Base-by-base conservation (phyloP, 2,888 invertebrate genomes). In the Cataglyphis albicans region DNA sequence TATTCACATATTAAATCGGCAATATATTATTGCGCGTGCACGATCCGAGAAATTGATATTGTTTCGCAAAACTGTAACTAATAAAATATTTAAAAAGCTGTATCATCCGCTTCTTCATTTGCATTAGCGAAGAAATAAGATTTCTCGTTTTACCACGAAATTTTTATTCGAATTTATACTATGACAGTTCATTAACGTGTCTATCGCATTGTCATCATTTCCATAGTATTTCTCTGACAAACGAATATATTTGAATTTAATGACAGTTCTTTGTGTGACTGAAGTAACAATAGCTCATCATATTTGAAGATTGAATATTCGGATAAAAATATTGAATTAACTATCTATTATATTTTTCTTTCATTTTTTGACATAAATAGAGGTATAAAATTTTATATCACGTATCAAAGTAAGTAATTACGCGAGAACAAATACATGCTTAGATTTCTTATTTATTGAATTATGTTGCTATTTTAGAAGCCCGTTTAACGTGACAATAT, bases 91-190 rank as follows among this genome's bases (percentile, higher is more conserved):
- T 52, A n/a, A 52, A 52, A 52, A 52, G 18, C 59, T 44, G 32
- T 18, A 35, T 35, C 35, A 32, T 29, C 21, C 7, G 59, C 44
- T 18, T 44, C 59, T 52, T 52, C 21, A 78, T 78, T 78, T 70
- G 70, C 32, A 41, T n/a, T n/a, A n/a, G 35, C 57, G 70, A 44
- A 80, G 44, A 80, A 80, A 80, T 80, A 70, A 70, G 35, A 12
- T 44, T 25, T 32, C 29, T 32, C 38, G 57, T 57, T 41, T n/a
- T 32, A 18, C 32, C 25, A 25, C 12, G 29, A 29, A 29, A 29
- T 29, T 29, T 29, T 29, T 35, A 32, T 21, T 35, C 70, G 59
- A 80, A 78, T 70, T 61, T 80, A 59, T 35, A 18, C 9, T 12
- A 9, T 70, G 44, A 76, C 67, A 76, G 65, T 76, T 76, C 38